These are phyloP conservation scores for Lasius platythorax DNA, from an alignment of 2,888 invertebrate species.

Conservation along the genomic window DNA sequence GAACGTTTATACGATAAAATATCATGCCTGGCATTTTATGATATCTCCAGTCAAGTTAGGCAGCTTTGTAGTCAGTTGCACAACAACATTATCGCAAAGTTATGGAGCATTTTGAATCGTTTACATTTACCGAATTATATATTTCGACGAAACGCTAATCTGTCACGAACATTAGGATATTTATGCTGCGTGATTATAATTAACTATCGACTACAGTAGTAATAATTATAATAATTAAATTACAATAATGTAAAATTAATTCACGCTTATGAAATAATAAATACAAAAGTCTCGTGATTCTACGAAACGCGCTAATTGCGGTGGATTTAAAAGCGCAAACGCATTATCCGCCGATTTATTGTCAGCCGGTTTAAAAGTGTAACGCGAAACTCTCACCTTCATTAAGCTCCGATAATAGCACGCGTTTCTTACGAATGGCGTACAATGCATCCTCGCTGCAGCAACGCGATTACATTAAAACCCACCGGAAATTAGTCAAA, in stretches of 20 bases:
- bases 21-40: slow-evolving; percentile 31
- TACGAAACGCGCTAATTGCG: not conserved
- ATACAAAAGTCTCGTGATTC: no score
- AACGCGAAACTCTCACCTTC: slow-evolving; percentile 23
- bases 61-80: not conserved
- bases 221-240: not conserved
- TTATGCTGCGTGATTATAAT: not conserved
- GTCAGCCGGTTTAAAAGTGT: not conserved
- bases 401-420: slow-evolving; percentile 47
- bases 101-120: not conserved
- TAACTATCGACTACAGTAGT: not conserved
- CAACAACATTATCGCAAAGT: not conserved
- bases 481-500: slow-evolving; percentile 24
- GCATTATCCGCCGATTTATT: not conserved
- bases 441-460: slow-evolving; percentile 5
- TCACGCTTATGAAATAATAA: not conserved
- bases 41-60: slow-evolving; percentile 19
- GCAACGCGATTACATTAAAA: slow-evolving; percentile 36
- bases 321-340: not conserved
- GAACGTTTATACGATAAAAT: slow-evolving; percentile 11
- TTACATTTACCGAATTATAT: not conserved
- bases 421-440: slow-evolving; percentile 3
- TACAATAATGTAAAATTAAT: not conserved
- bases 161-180: not conserved
- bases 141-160: slow-evolving; percentile 6